These are phyloP conservation scores for Zingel zingel DNA, from an alignment of 2,113 vertebrate species.

Conservation along the genomic window DNA sequence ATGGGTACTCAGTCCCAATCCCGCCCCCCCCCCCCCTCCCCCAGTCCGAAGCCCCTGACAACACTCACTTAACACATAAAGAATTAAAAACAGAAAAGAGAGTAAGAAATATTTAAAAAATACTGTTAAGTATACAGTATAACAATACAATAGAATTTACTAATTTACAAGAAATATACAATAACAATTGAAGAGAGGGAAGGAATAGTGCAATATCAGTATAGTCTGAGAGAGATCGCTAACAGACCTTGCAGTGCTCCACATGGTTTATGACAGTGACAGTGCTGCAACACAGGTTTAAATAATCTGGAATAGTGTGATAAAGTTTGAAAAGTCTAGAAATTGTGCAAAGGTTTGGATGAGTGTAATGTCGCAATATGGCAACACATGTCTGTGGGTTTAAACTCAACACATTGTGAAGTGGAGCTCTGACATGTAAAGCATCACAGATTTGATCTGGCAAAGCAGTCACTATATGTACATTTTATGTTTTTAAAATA, in stretches of 20 bases:
- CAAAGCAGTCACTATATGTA: neutral
- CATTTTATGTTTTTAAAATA: neutral
- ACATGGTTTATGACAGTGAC: too few species aligned
- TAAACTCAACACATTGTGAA: neutral
- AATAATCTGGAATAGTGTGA: neutral
- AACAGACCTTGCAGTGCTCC: neutral
- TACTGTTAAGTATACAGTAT: too few species aligned
- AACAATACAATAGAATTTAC: too few species aligned
- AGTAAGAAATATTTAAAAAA: too few species aligned
- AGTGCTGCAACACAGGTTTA: neutral
- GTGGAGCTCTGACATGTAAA: neutral
- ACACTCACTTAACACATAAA: too few species aligned
- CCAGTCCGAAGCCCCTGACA: too few species aligned
- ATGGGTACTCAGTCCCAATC: too few species aligned
- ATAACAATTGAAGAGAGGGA: too few species aligned
- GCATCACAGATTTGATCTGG: constrained; percentile 9
- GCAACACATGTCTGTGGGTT: neutral
- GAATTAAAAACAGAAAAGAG: too few species aligned
- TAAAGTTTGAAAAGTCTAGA: neutral
- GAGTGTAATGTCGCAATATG: neutral
- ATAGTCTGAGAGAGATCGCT: neutral
- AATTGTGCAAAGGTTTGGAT: neutral
- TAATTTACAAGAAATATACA: too few species aligned
- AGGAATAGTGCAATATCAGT: too few species aligned
- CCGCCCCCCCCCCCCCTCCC: too few species aligned